phyloP scores from a whole-genome alignment of 2,888 invertebrate genomes.

The Acleris holmiana region DNA sequence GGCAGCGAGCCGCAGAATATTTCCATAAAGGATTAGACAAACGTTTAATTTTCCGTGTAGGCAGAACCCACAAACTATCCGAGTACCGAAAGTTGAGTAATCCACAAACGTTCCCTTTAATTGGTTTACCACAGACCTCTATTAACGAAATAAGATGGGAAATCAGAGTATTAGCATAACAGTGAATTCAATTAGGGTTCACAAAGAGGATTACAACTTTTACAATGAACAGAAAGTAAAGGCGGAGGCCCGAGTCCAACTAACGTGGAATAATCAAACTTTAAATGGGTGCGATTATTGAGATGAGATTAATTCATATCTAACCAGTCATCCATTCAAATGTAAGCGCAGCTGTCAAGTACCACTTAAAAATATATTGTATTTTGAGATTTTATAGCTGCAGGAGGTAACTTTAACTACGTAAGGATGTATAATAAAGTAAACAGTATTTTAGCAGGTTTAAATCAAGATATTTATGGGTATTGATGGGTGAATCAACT shows the following conservation, averaged over 20 bases:
- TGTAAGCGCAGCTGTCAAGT: constrained; percentile 26
- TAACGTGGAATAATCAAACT: constrained; percentile 80
- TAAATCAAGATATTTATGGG: not conserved
- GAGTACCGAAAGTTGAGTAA: constrained; percentile 76
- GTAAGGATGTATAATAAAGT: not conserved
- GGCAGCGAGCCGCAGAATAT: constrained; percentile 47
- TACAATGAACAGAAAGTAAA: constrained; percentile 81
- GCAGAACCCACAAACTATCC: constrained; percentile 70
- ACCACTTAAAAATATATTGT: not conserved
- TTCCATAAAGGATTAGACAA: constrained; percentile 58
- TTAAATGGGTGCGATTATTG: constrained; percentile 70
- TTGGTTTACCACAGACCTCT: constrained; percentile 83
- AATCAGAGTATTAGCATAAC: constrained; percentile 85
- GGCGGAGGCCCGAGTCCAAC: constrained; percentile 73
- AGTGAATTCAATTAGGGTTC: constrained; percentile 83
- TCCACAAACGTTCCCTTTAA: constrained; percentile 81
- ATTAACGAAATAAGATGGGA: constrained; percentile 84
- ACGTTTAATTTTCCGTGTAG: constrained; percentile 64
- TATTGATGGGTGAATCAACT: no score
- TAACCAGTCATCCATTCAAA: constrained; percentile 47
- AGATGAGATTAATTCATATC: constrained; percentile 70
- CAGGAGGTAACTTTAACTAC: not conserved
- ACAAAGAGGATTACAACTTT: constrained; percentile 85
- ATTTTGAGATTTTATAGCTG: not conserved
- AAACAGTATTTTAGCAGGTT: not conserved